A percentile compares a stretch with the other conserved stretches of the same genome.
These are phyloP conservation scores for Penelope pileata DNA, from an alignment of 2,113 vertebrate genomes.

Conservation along the genomic window DNA sequence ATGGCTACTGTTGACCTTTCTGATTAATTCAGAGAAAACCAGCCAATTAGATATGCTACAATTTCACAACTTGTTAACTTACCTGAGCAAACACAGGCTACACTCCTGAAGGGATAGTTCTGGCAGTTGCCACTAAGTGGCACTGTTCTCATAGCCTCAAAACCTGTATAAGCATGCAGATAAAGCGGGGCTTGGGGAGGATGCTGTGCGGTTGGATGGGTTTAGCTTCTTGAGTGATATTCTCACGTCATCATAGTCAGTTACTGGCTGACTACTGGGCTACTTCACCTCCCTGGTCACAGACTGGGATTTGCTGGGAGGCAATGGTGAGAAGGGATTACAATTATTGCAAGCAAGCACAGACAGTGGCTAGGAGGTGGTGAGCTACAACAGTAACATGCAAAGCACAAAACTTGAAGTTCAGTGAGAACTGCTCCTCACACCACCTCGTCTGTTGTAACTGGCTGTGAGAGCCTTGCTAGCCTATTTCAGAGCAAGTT, in stretches of 20 bases:
- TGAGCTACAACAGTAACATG: not conserved
- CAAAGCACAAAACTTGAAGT: not conserved
- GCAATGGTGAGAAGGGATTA: not conserved
- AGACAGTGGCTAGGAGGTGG: not conserved
- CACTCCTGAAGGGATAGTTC: not conserved
- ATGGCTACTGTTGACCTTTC: not conserved
- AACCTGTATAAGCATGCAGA: not conserved
- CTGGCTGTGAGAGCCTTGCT: not conserved
- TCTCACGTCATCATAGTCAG: not conserved
- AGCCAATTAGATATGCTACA: not conserved
- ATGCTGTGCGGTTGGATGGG: not conserved
- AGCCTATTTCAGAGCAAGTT: not conserved
- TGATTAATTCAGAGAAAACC: not conserved
- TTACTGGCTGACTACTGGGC: not conserved
- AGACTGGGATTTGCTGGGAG: not conserved
- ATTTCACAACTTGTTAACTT: not conserved
- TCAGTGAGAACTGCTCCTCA: not conserved
- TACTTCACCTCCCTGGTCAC: not conserved
- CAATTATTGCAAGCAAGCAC: not conserved
- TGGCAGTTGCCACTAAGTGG: conserved; percentile 49
- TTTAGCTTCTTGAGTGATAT: not conserved
- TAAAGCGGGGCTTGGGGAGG: not conserved
- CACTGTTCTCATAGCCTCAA: conserved; percentile 54
- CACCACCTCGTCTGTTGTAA: not conserved
- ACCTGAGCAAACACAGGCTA: not conserved